These are phyloP conservation scores for Anagyrus pseudococci DNA, from an alignment of 2,888 invertebrate genomes.

Conservation along the genomic window DNA sequence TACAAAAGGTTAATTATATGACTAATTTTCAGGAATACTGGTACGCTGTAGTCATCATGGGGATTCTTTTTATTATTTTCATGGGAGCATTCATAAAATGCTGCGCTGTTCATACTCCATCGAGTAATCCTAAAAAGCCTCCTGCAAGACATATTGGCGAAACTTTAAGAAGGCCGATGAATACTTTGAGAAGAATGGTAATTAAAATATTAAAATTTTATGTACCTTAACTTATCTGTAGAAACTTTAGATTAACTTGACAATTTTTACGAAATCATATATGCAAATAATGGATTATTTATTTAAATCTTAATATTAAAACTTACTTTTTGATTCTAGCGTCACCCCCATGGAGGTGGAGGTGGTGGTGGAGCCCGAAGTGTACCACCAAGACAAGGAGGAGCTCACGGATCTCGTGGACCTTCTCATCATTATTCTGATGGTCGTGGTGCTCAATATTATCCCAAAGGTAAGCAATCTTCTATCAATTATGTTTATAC, in stretches of 20 bases:
- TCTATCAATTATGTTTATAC: slow-evolving; percentile 35
- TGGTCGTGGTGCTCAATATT: slow-evolving; percentile 73
- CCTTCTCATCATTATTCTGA: slow-evolving; percentile 76
- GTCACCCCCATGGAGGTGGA: slow-evolving; percentile 61
- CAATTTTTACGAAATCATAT: background rate
- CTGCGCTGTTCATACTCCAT: slow-evolving; percentile 99
- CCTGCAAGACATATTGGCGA: slow-evolving; percentile 94
- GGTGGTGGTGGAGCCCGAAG: slow-evolving; percentile 53
- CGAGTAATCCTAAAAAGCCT: slow-evolving; percentile 96
- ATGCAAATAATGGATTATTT: background rate
- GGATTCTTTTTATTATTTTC: slow-evolving; percentile 88
- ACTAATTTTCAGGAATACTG: slow-evolving; percentile 72
- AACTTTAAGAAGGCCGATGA: slow-evolving; percentile 88
- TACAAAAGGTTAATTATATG: too few relatives aligned
- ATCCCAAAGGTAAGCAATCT: slow-evolving; percentile 72
- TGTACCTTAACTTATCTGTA: too few relatives aligned
- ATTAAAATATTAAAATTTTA: too few relatives aligned
- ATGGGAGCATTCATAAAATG: slow-evolving; percentile 99
- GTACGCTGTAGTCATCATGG: slow-evolving; percentile 94
- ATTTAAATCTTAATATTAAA: background rate
- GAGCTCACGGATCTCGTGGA: slow-evolving; percentile 61
- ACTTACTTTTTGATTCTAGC: slow-evolving; percentile 46
- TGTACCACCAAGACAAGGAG: slow-evolving; percentile 53
- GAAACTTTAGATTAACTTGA: background rate
- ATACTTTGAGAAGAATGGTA: slow-evolving; percentile 88